Evolutionary conservation across 2,888 invertebrate genomes (phyloP), one percentile per base, ranked within the genome.

Genomic region (Calephelis perditalis): DNA sequence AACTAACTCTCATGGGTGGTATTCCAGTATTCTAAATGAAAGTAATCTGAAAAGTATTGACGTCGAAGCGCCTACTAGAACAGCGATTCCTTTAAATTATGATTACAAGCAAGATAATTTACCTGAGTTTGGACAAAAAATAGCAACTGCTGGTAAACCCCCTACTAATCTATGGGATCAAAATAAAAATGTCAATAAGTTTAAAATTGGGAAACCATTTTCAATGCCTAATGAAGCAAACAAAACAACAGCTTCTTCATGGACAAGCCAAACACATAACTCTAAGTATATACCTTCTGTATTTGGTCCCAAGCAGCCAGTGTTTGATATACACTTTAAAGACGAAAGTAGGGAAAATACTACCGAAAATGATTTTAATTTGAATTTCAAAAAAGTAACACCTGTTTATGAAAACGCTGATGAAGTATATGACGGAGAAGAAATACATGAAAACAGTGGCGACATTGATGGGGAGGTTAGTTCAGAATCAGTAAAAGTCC

Each of bases 1-100:
- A 49, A 87, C 85, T 0, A 90, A 90, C 62, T 89, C 90, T 15
- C 90, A 90, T 68, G 88, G 90, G 37, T 90, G 90, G 90, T 88
- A 88, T 70, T 86, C 89, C 2, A 86, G 84, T 67, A 71, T 81
- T 7, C 66, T 80, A 4, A 81, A 83, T 67, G 83, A 84, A 67
- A 80, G 71, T 62, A 71, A 69, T 65, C 67, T 77, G 7, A 75
- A 81, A 61, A 81, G 81, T 61, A 74, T 88, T 7, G 82, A 84
- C 64, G 66, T 84, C 15, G 90, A 91, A 71, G 75, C 73, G 7
- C 84, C 88, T 3, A 90, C 90, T 8, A 78, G 84, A 64, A 86
- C 84, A 69, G 77, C 81, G 1, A 91, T 91, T 71, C 91, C 91
- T 5, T 68, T 89, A 9, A 73, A 76, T 49, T 81, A 81, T 65